These are phyloP conservation scores for Nansenia antarctica DNA, from an alignment of 2,113 vertebrate species.

Conservation along the genomic window DNA sequence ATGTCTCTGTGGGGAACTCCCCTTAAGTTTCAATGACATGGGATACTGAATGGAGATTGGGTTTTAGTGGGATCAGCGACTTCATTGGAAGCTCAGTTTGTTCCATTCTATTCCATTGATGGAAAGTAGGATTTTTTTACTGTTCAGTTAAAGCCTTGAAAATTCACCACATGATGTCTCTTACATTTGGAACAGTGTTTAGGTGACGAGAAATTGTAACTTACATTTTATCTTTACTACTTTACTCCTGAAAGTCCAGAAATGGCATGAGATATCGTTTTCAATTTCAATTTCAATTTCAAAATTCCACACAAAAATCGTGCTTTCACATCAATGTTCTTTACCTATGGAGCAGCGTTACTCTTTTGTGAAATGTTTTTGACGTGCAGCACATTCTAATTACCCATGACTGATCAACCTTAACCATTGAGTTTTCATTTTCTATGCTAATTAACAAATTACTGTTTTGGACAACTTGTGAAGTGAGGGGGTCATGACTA, in stretches of 20 bases:
- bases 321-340: not conserved
- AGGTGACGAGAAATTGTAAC: not conserved
- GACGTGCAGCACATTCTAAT: not conserved
- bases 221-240: not conserved
- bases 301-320: not conserved
- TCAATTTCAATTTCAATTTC: not conserved
- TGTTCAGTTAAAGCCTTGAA: slow-evolving; percentile 71
- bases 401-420: not conserved
- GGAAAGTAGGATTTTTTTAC: slow-evolving; percentile 74
- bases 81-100: slow-evolving; percentile 81
- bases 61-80: slow-evolving; percentile 72
- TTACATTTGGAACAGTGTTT: not conserved
- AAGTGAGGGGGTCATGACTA: not conserved
- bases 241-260: not conserved
- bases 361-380: not conserved
- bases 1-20: slow-evolving; percentile 51
- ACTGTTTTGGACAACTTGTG: not conserved
- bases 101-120: slow-evolving; percentile 72
- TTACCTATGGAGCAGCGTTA: not conserved
- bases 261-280: not conserved
- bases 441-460: not conserved
- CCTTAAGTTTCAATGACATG: slow-evolving; percentile 57
- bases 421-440: not conserved
- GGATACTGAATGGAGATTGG: slow-evolving; percentile 65
- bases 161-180: slow-evolving; percentile 34